A percentile compares a stretch with the other conserved stretches of the same genome.
Conservation (phyloP, 2,888 invertebrate species). For the Hylaea fasciaria region DNA sequence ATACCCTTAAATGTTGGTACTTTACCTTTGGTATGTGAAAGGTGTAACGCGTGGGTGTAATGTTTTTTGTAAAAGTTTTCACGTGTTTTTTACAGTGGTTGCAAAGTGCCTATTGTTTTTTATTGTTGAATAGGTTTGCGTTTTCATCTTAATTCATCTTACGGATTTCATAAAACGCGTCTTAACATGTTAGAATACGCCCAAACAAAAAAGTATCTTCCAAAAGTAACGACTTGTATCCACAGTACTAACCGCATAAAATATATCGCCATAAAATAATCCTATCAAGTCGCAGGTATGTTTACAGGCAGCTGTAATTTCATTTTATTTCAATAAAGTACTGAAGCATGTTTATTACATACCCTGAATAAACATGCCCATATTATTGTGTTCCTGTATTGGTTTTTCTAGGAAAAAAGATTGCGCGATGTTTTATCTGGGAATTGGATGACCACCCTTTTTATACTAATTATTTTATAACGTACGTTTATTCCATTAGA, state of each 20-base stretch:
- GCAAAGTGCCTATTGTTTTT: no score
- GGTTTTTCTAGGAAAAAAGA: neutral
- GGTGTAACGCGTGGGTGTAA: neutral
- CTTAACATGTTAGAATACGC: no score
- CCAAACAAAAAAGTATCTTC: neutral
- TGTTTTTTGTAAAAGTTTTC: neutral
- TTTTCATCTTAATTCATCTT: no score
- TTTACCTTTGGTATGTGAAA: conserved; percentile 44
- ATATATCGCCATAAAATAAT: conserved; percentile 2
- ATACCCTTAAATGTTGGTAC: conserved; percentile 34
- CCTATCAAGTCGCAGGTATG: conserved; percentile 37
- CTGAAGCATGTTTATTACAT: conserved; percentile 49
- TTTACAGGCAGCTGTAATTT: conserved; percentile 47
- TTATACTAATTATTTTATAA: no score
- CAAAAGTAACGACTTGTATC: conserved; percentile 3
- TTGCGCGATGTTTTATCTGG: neutral
- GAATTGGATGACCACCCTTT: no score
- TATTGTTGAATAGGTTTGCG: no score
- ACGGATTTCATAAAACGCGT: no score
- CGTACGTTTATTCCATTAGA: no score
- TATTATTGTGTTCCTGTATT: conserved; percentile 35
- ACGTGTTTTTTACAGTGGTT: neutral
- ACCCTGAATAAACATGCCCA: conserved; percentile 39
- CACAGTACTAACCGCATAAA: conserved; percentile 12
- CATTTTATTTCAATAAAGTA: conserved; percentile 58